phyloP scores from a whole-genome alignment of 1,140 invertebrate species.

The Aphaenogaster ashmeadi region DNA sequence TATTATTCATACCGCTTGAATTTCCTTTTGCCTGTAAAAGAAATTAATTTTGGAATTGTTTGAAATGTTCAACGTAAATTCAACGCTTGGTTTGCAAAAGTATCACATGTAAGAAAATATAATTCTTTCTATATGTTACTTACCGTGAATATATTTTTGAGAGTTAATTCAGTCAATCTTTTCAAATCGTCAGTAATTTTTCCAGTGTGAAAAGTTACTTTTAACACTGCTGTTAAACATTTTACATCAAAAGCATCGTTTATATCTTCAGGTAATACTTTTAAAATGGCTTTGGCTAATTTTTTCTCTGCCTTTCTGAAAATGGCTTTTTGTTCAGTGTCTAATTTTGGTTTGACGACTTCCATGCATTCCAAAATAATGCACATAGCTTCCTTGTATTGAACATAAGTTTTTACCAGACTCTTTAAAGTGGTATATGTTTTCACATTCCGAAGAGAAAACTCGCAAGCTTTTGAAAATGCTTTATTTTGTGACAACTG shows the following conservation, averaged over 20 bases:
- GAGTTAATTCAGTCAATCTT: conserved; percentile 53
- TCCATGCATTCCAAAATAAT: conserved; percentile 75
- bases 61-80: neutral
- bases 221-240: conserved; percentile 71
- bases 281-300: conserved; percentile 67
- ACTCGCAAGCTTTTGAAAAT: conserved; percentile 69
- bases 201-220: conserved; percentile 52
- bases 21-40: conserved; percentile 18
- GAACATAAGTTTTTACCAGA: conserved; percentile 61
- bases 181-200: conserved; percentile 69
- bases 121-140: conserved; percentile 47
- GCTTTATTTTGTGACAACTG: conserved; percentile 66
- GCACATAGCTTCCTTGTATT: conserved; percentile 46
- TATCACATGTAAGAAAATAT: conserved; percentile 18
- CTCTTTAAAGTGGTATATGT: conserved; percentile 67
- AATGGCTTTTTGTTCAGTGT: conserved; percentile 68
- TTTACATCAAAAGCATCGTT: conserved; percentile 64
- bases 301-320: conserved; percentile 73
- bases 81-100: neutral
- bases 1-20: conserved; percentile 18
- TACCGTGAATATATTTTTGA: conserved; percentile 73
- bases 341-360: conserved; percentile 71
- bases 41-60: conserved; percentile 34
- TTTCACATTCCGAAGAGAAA: conserved; percentile 67
- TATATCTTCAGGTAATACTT: conserved; percentile 58